Evolutionary conservation across 37 sponge, comb jelly and placozoan species (phyloP).

Genomic region (Bolinopsis microptera): DNA sequence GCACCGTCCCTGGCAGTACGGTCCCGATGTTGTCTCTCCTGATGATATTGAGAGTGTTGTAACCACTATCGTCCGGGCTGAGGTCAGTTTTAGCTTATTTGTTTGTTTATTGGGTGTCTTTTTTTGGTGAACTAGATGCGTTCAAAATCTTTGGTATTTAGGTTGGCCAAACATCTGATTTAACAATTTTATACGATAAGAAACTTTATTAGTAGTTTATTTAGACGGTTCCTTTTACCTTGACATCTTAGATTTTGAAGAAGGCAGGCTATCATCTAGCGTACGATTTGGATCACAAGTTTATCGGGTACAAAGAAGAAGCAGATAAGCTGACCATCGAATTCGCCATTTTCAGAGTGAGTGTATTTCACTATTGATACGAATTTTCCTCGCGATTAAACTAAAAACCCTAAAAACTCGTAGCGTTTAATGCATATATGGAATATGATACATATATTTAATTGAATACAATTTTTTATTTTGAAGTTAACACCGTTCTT

Average conservation of each 20-base stretch:
- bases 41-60: conserved; percentile 40
- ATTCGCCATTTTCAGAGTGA: conserved; percentile 5
- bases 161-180: no score
- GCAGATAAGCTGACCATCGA: not conserved
- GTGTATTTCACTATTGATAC: not conserved
- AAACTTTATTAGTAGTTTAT: no score
- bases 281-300: not conserved
- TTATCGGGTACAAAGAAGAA: not conserved
- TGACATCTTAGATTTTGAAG: not conserved
- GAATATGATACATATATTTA: no score
- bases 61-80: conserved; percentile 12
- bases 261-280: not conserved
- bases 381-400: no score
- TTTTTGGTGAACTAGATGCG: no score
- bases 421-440: no score
- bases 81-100: not conserved
- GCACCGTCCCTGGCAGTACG: conserved; percentile 22
- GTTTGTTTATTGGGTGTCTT: not conserved
- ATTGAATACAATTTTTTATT: no score
- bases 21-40: conserved; percentile 36
- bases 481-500: no score
- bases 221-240: not conserved
- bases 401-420: no score
- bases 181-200: no score
- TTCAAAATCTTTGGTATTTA: no score